Evolutionary conservation across 2,797 vertebrate genomes (phyloP).

Genomic region (Sebastolobus altivelis): DNA sequence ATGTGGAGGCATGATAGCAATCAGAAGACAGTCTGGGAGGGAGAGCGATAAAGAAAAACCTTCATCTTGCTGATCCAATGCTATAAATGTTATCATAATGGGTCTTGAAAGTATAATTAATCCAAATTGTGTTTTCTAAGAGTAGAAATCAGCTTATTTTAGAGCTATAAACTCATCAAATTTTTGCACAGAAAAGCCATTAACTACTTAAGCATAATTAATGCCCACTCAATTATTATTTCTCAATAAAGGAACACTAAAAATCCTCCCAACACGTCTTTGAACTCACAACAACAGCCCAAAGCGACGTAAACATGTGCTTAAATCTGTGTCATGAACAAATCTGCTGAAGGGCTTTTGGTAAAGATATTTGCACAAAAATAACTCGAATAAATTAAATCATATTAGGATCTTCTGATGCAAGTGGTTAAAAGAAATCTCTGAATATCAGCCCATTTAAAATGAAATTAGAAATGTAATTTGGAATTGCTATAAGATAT

Average conservation of each 20-base stretch:
- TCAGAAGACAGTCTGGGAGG: not conserved
- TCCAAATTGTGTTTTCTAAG: not conserved
- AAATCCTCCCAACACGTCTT: conserved; percentile 27
- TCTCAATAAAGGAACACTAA: not conserved
- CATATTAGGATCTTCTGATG: conserved; percentile 30
- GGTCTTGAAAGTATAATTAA: not conserved
- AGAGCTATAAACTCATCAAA: conserved; percentile 1
- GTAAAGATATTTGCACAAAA: conserved; percentile 45
- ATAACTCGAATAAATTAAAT: conserved; percentile 41
- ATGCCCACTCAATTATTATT: conserved; percentile 27
- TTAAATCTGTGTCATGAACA: conserved; percentile 38
- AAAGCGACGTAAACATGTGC: conserved; percentile 48
- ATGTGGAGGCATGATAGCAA: conserved; percentile 5
- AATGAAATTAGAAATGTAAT: conserved; percentile 69
- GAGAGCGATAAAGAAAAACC: not conserved
- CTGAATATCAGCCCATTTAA: conserved; percentile 58
- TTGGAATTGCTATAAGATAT: conserved; percentile 53
- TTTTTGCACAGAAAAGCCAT: conserved; percentile 20
- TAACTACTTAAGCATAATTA: conserved; percentile 37
- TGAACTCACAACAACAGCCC: conserved; percentile 51
- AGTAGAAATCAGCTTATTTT: conserved; percentile 3
- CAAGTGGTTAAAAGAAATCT: conserved; percentile 25
- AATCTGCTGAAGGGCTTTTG: conserved; percentile 32
- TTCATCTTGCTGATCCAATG: not conserved
- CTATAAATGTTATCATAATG: not conserved